phyloP scores from a whole-genome alignment of 2,113 vertebrate genomes.

The Thomomys bottae region DNA sequence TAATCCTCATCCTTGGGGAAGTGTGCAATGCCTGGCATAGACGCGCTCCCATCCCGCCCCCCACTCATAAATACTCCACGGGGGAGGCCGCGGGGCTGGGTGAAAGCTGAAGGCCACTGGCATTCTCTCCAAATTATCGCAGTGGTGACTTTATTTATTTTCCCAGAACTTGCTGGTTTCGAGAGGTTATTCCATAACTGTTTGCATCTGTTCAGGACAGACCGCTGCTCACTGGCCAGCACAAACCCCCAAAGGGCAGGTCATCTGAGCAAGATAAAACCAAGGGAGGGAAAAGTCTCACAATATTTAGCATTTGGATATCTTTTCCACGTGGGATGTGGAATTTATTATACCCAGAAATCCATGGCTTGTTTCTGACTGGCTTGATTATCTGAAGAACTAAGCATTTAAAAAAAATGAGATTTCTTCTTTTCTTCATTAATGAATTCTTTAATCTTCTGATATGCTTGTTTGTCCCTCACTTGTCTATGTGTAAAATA shows the following conservation, averaged over 20 bases:
- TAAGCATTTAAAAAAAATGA: not conserved
- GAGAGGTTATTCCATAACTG: conserved; percentile 45
- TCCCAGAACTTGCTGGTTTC: conserved; percentile 39
- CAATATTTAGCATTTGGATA: conserved; percentile 75
- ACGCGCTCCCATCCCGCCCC: not conserved
- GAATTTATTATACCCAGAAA: conserved; percentile 3
- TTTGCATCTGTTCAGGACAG: conserved; percentile 57
- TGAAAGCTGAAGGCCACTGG: conserved; percentile 53
- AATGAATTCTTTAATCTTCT: not conserved
- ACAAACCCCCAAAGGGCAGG: conserved; percentile 70
- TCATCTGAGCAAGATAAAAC: conserved; percentile 77
- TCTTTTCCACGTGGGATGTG: conserved; percentile 46
- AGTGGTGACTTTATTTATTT: conserved; percentile 35
- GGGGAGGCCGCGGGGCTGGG: conserved; percentile 25
- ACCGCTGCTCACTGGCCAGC: conserved; percentile 50
- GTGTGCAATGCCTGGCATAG: too few relatives aligned
- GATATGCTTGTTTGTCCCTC: not conserved
- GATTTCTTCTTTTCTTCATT: not conserved
- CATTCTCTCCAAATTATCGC: conserved; percentile 54
- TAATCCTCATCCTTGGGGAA: not conserved
- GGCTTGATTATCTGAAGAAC: not conserved
- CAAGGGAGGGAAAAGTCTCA: conserved; percentile 60
- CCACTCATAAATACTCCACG: not conserved
- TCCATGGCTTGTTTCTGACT: not conserved
- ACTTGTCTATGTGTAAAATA: not conserved